Conservation (phyloP, 2,888 invertebrate species). For the Nemapogon koenigi region DNA sequence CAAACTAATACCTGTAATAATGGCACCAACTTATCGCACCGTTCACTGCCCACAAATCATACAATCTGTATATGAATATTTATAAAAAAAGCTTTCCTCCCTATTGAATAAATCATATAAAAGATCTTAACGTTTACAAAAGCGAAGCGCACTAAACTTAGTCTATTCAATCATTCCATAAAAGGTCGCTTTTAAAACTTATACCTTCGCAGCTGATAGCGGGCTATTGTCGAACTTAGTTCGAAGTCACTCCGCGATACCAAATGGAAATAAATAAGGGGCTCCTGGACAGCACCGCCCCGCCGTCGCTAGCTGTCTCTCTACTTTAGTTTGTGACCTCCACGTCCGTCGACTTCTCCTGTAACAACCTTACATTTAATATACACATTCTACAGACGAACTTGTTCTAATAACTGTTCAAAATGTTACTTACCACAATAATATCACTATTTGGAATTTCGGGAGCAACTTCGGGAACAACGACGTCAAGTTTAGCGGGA, state of each 20-base stretch:
- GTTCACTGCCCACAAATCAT: slow-evolving; percentile 58
- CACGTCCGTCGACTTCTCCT: slow-evolving; percentile 40
- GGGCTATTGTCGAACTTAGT: slow-evolving; percentile 50
- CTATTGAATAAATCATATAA: slow-evolving; percentile 61
- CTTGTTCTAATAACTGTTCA: neutral
- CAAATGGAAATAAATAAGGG: slow-evolving; percentile 31
- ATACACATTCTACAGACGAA: neutral
- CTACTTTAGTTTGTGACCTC: slow-evolving; percentile 37
- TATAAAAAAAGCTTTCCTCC: slow-evolving; percentile 47
- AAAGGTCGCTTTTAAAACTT: slow-evolving; percentile 46
- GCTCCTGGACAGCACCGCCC: slow-evolving; percentile 13
- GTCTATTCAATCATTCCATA: slow-evolving; percentile 35
- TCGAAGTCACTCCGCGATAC: slow-evolving; percentile 51
- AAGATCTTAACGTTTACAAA: slow-evolving; percentile 57
- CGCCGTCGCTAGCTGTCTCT: slow-evolving; percentile 14
- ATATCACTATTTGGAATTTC: slow-evolving; percentile 1
- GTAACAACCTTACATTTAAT: slow-evolving; percentile 19
- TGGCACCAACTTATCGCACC: slow-evolving; percentile 66
- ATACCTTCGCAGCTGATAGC: slow-evolving; percentile 43
- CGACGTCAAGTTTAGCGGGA: slow-evolving; percentile 2
- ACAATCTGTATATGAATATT: slow-evolving; percentile 46
- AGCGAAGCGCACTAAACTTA: slow-evolving; percentile 65
- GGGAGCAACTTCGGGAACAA: slow-evolving; percentile 3
- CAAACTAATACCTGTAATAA: no score
- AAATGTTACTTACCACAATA: slow-evolving; percentile 3